Evolutionary conservation across 2,888 invertebrate species (phyloP).

Genomic region (Pogonocherus hispidulus): DNA sequence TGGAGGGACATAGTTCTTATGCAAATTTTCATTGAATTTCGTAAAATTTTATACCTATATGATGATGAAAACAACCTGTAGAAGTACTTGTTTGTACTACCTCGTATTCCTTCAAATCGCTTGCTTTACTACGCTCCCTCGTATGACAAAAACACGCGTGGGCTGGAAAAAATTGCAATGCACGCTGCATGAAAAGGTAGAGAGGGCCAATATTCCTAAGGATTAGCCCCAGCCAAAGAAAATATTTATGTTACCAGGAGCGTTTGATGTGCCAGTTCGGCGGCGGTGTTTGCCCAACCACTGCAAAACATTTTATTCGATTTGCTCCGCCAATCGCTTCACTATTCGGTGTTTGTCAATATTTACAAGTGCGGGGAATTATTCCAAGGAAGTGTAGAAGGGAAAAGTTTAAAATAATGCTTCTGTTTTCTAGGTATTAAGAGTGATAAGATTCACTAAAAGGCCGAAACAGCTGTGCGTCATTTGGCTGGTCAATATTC

Average conservation of each 20-base stretch:
- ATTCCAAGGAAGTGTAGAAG: neutral
- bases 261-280: neutral
- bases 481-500: too few relatives aligned
- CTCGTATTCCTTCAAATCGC: too few relatives aligned
- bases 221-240: neutral
- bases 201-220: neutral
- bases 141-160: neutral
- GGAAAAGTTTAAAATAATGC: neutral
- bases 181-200: neutral
- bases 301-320: slow-evolving; percentile 1
- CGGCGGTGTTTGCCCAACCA: neutral
- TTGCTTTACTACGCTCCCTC: neutral
- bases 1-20: too few relatives aligned
- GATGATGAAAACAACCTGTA: too few relatives aligned
- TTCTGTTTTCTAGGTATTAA: too few relatives aligned
- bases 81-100: too few relatives aligned
- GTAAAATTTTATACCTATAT: too few relatives aligned
- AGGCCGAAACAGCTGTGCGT: too few relatives aligned
- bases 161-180: neutral
- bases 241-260: neutral
- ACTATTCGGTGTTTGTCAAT: neutral
- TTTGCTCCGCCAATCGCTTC: neutral
- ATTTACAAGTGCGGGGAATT: neutral
- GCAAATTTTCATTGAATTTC: too few relatives aligned
- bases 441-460: too few relatives aligned